Conservation (phyloP, 1,140 invertebrate genomes). For the Drosophila bocki region DNA sequence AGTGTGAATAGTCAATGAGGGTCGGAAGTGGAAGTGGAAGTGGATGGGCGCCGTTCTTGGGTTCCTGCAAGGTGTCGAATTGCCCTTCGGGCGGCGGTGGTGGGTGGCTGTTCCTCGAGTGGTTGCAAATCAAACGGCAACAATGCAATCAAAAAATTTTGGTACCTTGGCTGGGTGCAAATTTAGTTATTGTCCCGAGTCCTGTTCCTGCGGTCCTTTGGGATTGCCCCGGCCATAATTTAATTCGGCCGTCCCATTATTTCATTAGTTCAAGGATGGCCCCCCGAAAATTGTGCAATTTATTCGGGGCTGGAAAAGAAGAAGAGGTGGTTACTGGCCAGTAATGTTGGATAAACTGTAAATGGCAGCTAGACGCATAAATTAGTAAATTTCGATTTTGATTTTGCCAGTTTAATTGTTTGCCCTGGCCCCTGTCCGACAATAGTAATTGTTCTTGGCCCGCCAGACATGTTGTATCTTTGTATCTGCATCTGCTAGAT, state of each 20-base stretch:
- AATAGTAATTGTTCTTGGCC: slow-evolving; percentile 59
- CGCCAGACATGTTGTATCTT: slow-evolving; percentile 76
- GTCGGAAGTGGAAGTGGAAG: slow-evolving; percentile 31
- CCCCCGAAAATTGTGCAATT: slow-evolving; percentile 45
- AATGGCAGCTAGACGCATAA: slow-evolving; percentile 80
- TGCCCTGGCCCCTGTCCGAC: slow-evolving; percentile 19
- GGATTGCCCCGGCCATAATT: slow-evolving; percentile 74
- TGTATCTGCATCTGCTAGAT: slow-evolving; percentile 60
- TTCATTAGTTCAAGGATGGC: slow-evolving; percentile 70
- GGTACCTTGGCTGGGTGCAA: slow-evolving; percentile 67
- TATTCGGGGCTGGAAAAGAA: slow-evolving; percentile 16
- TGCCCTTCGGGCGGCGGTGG: slow-evolving; percentile 19
- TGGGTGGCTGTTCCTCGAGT: slow-evolving; percentile 23
- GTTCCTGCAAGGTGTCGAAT: slow-evolving; percentile 43
- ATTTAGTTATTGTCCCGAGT: slow-evolving; percentile 78
- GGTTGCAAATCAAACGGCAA: slow-evolving; percentile 73
- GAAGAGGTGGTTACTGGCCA: neutral
- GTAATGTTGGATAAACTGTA: slow-evolving; percentile 58
- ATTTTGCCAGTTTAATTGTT: slow-evolving; percentile 83
- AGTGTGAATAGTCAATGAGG: slow-evolving; percentile 83
- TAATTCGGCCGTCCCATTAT: slow-evolving; percentile 76
- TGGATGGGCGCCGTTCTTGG: slow-evolving; percentile 1
- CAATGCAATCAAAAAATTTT: slow-evolving; percentile 80
- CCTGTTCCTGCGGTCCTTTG: slow-evolving; percentile 46
- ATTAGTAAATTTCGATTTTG: slow-evolving; percentile 81